Base-by-base conservation (phyloP, 2,797 vertebrate genomes). In the Glossophaga mutica region DNA sequence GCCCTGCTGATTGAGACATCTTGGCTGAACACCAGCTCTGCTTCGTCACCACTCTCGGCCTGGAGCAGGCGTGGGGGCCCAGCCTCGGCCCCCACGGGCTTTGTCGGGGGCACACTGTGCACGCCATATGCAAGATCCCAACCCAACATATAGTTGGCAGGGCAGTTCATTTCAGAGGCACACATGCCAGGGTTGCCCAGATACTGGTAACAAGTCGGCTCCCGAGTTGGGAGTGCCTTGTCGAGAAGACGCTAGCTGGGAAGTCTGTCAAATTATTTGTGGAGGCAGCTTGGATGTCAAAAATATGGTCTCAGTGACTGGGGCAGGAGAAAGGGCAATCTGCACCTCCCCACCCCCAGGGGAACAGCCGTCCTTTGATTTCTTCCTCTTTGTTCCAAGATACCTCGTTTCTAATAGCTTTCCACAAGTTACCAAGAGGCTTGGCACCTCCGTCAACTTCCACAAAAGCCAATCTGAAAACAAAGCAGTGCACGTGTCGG, bases 1-100 rank as follows among this genome's bases (percentile, higher is more conserved):
- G 98, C 98, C 98, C 99, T 73, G 98, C 98, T 99, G 99, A 99
- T 99, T 99, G 99, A 99, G 99, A 99, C 98, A 99, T 99, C 99
- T 99, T 98, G 98, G 96, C 93, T 97, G 91, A 91, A 98, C 98
- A 98, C 97, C 93, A 98, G 97, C 96, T 98, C 96, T 29, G 52
- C 97, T 90, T 88, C 93, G 73, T 34, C 91, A 94, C 90, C 97
- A 96, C 95, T 96, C 96, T 95, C 96, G 96, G 95, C 98, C 98
- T 95, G 91, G 70, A 96, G 92, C 96, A 90, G 96, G 96, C 94
- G 39, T 50, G 12, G 86, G 96, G 97, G 98, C 98, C 97, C 95
- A 95, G 98, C 98, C 98, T 98, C 95, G 91, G 97, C 97, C 98
- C 97, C 98, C 98, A 97, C 93, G 97, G 98, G 97, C 98, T 97